Evolutionary conservation across 2,888 invertebrate genomes (phyloP), one percentile per base, ranked within the genome.

Genomic region (Erannis defoliaria): DNA sequence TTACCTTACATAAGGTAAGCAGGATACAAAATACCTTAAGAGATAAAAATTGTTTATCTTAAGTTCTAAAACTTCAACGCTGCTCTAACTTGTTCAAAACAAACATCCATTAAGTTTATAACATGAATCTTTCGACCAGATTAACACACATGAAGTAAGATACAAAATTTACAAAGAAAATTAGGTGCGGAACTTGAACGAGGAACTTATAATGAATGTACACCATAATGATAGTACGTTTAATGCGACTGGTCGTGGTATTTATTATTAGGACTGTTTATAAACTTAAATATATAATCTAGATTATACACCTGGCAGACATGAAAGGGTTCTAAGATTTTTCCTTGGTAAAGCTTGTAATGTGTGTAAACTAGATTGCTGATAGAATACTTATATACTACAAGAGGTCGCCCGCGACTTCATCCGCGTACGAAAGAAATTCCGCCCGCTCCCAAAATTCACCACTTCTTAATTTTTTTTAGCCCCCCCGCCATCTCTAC

Each of bases 81-180:
- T 49, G 48, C 26, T 26, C 29, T 51, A 33, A 40, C 51, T 40
- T 55, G 54, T 49, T 53, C 49, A 14, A 29, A 66, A 62, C 59
- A 57, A 63, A 62, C 58, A 50, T 43, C 33, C 46, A 53, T 63
- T 61, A 61, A 64, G 53, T 78, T 71, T 66, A 66, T 63, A 78
- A 80, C 78, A 76, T 72, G 59, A 76, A 77, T 75, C 70, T 66
- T 68, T 57, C 57, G 43, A 33, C 53, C 66, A 75, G 76, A 77
- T 80, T 80, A 79, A 78, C 77, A 74, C 76, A 70, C 68, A 71
- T 71, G 72, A 71, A 77, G 69, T 73, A 68, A 70, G 71, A 66
- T 67, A 67, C 71, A 68, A 72, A 74, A 77, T 74, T 75, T 71
- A 72, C 78, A 75, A 78, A 75, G 80, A 80, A 78, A 79, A 75